These are phyloP conservation scores for Temnothorax unifasciatus DNA, from an alignment of 2,888 invertebrate genomes.

Conservation along the genomic window DNA sequence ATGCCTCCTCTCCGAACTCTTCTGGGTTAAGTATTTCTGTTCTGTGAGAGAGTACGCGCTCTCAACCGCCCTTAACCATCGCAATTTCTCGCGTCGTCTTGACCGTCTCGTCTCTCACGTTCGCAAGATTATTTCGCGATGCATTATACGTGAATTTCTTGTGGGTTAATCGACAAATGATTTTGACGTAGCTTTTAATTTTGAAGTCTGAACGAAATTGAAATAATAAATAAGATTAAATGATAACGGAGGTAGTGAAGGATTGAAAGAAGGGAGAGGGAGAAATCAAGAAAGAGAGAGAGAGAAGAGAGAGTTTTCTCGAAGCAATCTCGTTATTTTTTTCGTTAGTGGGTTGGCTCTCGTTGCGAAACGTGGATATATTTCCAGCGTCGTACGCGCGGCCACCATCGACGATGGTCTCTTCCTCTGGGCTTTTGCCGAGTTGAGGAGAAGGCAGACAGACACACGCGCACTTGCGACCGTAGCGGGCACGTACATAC, in stretches of 20 bases:
- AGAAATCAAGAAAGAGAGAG: background rate
- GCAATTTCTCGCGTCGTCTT: too few species aligned
- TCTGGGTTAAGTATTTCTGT: conserved; percentile 23
- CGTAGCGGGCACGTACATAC: conserved; percentile 22
- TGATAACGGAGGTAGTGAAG: background rate
- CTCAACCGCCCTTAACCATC: background rate
- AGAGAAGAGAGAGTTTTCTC: background rate
- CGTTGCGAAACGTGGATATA: conserved; percentile 43
- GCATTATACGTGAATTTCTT: background rate
- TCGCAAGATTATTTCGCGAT: background rate
- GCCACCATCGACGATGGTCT: conserved; percentile 39
- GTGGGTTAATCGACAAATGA: background rate
- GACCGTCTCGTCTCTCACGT: background rate
- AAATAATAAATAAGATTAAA: background rate
- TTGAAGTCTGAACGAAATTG: background rate
- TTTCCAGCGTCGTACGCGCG: conserved; percentile 48
- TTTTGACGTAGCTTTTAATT: too few species aligned
- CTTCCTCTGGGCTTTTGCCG: conserved; percentile 41
- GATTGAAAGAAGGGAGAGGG: background rate
- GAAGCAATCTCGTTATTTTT: conserved; percentile 9
- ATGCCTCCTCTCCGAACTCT: conserved; percentile 37
- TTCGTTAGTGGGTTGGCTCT: conserved; percentile 28
- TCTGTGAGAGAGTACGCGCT: background rate
- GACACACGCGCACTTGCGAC: background rate
- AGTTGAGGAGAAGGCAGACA: conserved; percentile 3